phyloP scores from a whole-genome alignment of 2,888 invertebrate genomes.

The Mesorhabditis sp. region DNA sequence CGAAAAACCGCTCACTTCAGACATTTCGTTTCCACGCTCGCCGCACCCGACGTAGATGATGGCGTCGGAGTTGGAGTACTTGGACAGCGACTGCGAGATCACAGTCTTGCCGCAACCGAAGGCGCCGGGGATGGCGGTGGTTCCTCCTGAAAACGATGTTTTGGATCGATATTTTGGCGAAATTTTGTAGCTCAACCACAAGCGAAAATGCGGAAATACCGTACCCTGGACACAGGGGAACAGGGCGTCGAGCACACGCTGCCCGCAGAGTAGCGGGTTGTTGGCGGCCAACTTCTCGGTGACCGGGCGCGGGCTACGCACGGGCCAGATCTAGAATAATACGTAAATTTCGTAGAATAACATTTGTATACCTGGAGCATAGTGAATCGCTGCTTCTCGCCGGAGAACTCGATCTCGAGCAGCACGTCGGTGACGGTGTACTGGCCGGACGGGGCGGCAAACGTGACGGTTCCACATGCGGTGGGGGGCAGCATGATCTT shows the following conservation, averaged over 20 bases:
- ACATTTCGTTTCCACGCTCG: slow-evolving; percentile 99
- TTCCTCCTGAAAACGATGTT: slow-evolving; percentile 36
- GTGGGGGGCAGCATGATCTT: slow-evolving; percentile 89
- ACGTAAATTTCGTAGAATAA: neutral
- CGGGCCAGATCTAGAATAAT: slow-evolving; percentile 79
- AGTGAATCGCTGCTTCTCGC: slow-evolving; percentile 80
- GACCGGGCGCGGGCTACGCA: slow-evolving; percentile 90
- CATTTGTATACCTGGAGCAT: slow-evolving; percentile 76
- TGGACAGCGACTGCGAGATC: slow-evolving; percentile 96
- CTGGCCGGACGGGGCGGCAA: slow-evolving; percentile 85
- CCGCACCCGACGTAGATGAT: slow-evolving; percentile 99
- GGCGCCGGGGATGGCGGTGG: slow-evolving; percentile 68
- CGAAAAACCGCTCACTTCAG: slow-evolving; percentile 67
- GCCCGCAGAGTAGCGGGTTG: slow-evolving; percentile 94
- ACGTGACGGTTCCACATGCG: slow-evolving; percentile 91
- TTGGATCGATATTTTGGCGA: neutral
- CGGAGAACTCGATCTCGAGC: slow-evolving; percentile 96
- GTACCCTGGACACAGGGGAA: slow-evolving; percentile 77
- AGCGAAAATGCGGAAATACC: neutral
- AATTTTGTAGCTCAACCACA: neutral
- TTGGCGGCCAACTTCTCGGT: slow-evolving; percentile 97
- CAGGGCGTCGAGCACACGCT: slow-evolving; percentile 92
- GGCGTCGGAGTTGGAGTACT: slow-evolving; percentile 98
- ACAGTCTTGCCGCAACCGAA: slow-evolving; percentile 99
- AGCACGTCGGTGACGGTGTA: slow-evolving; percentile 92